Base-by-base conservation (phyloP, 2,113 vertebrate species). In the Oncorhynchus mykiss region DNA sequence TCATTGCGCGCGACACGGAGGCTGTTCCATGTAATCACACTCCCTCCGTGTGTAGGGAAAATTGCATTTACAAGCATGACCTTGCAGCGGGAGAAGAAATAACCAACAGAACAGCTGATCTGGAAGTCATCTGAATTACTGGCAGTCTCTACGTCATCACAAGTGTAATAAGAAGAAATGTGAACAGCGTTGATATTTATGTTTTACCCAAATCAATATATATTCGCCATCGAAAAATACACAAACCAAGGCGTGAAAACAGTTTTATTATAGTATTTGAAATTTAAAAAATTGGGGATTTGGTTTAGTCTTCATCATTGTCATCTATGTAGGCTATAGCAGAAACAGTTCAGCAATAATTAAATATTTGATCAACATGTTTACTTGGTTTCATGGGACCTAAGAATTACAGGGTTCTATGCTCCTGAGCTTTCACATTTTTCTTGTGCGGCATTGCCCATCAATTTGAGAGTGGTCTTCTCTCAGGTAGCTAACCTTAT, bases 61-160 rank as follows among this genome's bases (percentile, higher is more conserved):
- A 11, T 0, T 1, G 13, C 9, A 4, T 12, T 12, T 1, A 3
- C 2, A 4, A 14, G 0, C 0, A 0, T 3, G 1, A 11, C 2
- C n/a, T n/a, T 16, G 24, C 88, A 76, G 83, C 4, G 91, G 94
- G 94, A 81, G 94, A 82, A 48, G 51, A 2, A 0, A 1, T 0
- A 0, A 0, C 89, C 25, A 51, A 78, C 24, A 74, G 91, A 96
- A 93, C 92, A 94, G 91, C 93, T 82, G 87, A 92, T 78, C 96
- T 95, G 95, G 95, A 96, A 97, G 95, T 95, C 96, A 95, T 95
- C 95, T 96, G 96, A 96, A 93, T 98, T 98, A 96, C 96, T 95
- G 97, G 97, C 96, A 98, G 89, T 71, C 89, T 29, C 90, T 93
- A 95, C 96, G 96, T 97, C 94, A 96, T 89, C 83, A 60, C 20